Evolutionary conservation across 64 coral and sea anemone genomes (phyloP).

Genomic region (Pachyseris speciosa): DNA sequence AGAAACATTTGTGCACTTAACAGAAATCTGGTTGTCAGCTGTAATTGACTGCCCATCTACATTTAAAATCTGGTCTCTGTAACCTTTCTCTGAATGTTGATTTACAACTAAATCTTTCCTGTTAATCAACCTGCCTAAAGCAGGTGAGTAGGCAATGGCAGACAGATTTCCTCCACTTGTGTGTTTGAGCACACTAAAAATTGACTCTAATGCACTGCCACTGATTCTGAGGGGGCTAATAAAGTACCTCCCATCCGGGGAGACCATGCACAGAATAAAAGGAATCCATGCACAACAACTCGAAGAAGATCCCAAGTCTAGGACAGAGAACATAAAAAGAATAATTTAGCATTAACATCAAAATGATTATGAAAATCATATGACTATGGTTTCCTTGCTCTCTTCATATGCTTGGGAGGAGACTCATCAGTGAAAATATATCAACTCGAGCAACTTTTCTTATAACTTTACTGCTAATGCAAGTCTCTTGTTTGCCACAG

Average conservation of each 20-base stretch:
- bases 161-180: slow-evolving; percentile 63
- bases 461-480: too few species aligned
- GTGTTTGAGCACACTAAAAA: slow-evolving; percentile 60
- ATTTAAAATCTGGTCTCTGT: slow-evolving; percentile 30
- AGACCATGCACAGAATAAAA: slow-evolving; percentile 53
- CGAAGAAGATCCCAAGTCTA: slow-evolving; percentile 71
- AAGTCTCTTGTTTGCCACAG: too few species aligned
- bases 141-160: slow-evolving; percentile 17
- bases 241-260: slow-evolving; percentile 54
- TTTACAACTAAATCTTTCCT: slow-evolving; percentile 21
- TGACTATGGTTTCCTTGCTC: too few species aligned
- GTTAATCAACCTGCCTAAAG: slow-evolving; percentile 43
- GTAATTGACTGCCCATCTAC: background rate
- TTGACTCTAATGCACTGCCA: slow-evolving; percentile 57
- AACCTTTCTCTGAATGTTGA: slow-evolving; percentile 54
- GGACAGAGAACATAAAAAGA: background rate
- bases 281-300: slow-evolving; percentile 34
- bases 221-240: slow-evolving; percentile 57
- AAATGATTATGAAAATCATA: background rate
- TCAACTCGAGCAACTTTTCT: too few species aligned
- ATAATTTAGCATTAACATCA: background rate
- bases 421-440: too few species aligned
- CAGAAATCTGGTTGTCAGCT: background rate
- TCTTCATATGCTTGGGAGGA: too few species aligned
- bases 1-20: too few species aligned